Evolutionary conservation across 1,140 invertebrate genomes (phyloP), one percentile per base, ranked within the genome.

Genomic region (Antheraea pernyi): DNA sequence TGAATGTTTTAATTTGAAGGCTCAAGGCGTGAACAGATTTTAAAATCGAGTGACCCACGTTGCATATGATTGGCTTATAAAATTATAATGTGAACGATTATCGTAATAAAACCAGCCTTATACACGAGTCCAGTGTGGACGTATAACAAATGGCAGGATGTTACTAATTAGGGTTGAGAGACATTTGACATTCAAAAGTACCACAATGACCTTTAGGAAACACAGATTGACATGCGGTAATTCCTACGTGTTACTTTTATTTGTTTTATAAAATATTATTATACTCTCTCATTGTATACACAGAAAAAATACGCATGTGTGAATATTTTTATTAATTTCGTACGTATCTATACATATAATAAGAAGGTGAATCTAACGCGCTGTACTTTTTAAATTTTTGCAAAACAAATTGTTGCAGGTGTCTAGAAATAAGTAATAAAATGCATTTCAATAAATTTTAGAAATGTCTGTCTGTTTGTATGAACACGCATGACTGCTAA

Each of bases 91-190:
- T 53, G 58, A 37, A 59, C 53, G 67, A 72, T 64, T 69, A 37
- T 65, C 36, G 62, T 68, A 64, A 72, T 68, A 62, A 68, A 16
- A 18, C 30, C 53, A 59, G 37, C 64, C 68, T 68, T 68, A 59
- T 67, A 67, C 63, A 68, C 65, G 53, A 37, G 70, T 64, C 39
- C 60, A 68, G 30, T 60, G 58, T 68, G 18, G n/a, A 61, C 39
- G 22, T 72, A 30, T 19, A 48, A 67, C 22, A 68, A 64, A 71
- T 19, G 30, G 61, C 37, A 37, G 61, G 61, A 63, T 36, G 37
- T 36, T 16, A 61, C 19, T 19, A 19, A 61, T 53, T 53, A 53
- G 11, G 46, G 46, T 53, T 53, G 46, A 53, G 46, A 53, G 46
- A 53, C 46, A 53, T 53, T 53, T 53, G 46, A 53, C 46, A 53